phyloP scores from a whole-genome alignment of 2,797 vertebrate genomes.

The Halcyon leucocephala region DNA sequence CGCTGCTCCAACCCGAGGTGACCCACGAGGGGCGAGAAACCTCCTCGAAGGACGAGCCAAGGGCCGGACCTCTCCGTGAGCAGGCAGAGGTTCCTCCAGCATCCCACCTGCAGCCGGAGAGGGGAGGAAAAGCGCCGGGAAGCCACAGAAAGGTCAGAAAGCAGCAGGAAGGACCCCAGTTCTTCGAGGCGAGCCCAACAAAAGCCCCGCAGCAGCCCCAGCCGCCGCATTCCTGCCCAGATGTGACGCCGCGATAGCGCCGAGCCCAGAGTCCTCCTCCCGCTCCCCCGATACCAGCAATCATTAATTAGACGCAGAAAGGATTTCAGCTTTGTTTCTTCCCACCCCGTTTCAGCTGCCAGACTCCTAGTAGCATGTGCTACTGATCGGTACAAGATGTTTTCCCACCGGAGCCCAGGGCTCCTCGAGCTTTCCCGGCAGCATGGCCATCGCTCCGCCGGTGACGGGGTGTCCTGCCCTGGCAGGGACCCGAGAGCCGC shows the following conservation, averaged over 20 bases:
- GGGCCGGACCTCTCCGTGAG: accelerated
- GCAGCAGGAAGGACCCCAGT: not conserved
- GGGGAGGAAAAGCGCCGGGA: accelerated
- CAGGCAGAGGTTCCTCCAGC: not conserved
- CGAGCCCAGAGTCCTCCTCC: not conserved
- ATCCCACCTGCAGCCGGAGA: accelerated
- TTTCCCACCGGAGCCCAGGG: not conserved
- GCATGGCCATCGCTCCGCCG: not conserved
- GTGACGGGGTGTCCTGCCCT: not conserved
- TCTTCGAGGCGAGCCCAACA: not conserved
- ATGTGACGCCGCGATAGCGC: constrained; percentile 44
- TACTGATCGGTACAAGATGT: constrained; percentile 69
- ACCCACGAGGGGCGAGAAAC: not conserved
- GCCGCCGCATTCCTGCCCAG: constrained; percentile 39
- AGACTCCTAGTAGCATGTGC: constrained; percentile 70
- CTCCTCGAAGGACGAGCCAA: accelerated
- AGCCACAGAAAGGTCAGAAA: not conserved
- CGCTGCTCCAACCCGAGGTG: accelerated
- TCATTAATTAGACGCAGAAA: constrained; percentile 66
- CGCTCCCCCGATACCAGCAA: constrained; percentile 28
- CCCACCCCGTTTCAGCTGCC: constrained; percentile 66
- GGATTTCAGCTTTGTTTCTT: constrained; percentile 64
- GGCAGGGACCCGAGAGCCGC: not conserved
- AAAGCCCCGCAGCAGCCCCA: constrained; percentile 19
- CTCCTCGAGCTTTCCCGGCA: not conserved